These are phyloP conservation scores for Mola mola DNA, from an alignment of 2,113 vertebrate genomes.

Conservation along the genomic window DNA sequence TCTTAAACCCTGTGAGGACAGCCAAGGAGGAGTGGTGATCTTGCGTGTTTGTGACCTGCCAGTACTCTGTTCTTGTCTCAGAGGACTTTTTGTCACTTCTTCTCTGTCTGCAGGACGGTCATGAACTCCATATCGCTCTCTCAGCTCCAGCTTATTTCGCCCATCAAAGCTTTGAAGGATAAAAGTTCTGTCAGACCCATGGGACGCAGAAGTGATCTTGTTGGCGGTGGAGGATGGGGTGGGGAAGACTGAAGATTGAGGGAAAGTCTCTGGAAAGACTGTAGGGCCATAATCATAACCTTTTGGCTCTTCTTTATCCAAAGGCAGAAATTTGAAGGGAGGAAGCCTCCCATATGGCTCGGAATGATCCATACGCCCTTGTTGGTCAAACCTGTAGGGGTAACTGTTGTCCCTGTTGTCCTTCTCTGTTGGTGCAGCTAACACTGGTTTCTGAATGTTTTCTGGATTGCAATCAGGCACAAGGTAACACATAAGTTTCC, in stretches of 20 bases:
- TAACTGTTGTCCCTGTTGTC: constrained; percentile 64
- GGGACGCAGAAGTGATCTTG: constrained; percentile 13
- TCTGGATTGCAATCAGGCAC: constrained; percentile 82
- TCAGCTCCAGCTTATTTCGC: constrained; percentile 71
- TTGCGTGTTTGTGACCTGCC: constrained; percentile 24
- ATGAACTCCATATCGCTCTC: constrained; percentile 66
- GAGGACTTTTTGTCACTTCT: constrained; percentile 55
- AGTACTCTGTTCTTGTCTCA: constrained; percentile 35
- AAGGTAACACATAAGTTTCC: constrained; percentile 90
- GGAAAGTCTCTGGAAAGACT: constrained; percentile 45
- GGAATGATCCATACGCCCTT: constrained; percentile 68
- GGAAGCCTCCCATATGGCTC: constrained; percentile 53
- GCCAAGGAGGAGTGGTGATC: constrained; percentile 50
- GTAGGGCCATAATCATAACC: constrained; percentile 77
- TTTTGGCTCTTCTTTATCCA: constrained; percentile 56
- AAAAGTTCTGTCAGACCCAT: constrained; percentile 19
- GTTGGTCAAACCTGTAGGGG: constrained; percentile 84
- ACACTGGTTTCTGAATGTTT: constrained; percentile 43
- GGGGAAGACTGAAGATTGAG: constrained; percentile 10
- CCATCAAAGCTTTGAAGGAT: constrained; percentile 40
- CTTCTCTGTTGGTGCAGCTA: constrained; percentile 43
- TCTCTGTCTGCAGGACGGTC: constrained; percentile 51
- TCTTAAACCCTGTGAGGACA: constrained; percentile 20
- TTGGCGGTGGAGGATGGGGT: constrained; percentile 32
- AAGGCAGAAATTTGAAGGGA: constrained; percentile 51